These are phyloP conservation scores for Drosophila subquinaria DNA, from an alignment of 2,888 invertebrate genomes.

Conservation along the genomic window DNA sequence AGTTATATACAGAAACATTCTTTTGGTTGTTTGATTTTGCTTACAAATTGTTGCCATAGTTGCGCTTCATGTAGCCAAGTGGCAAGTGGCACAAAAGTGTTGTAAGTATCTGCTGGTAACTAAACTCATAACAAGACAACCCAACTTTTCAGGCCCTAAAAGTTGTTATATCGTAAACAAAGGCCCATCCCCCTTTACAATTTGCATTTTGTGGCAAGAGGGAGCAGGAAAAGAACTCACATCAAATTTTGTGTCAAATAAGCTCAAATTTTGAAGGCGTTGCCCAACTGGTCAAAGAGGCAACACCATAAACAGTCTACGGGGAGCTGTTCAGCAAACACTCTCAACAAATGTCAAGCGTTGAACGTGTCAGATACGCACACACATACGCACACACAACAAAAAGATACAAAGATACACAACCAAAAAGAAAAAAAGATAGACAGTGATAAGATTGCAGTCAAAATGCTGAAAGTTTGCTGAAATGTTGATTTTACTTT, in stretches of 20 bases:
- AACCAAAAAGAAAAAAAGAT: slow-evolving; percentile 20
- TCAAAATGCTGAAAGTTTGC: slow-evolving; percentile 25
- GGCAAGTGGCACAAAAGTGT: slow-evolving; percentile 70
- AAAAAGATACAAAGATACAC: slow-evolving; percentile 19
- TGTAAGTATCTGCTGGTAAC: slow-evolving; percentile 72
- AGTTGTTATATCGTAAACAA: slow-evolving; percentile 74
- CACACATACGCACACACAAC: slow-evolving; percentile 1
- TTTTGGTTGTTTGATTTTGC: slow-evolving; percentile 58
- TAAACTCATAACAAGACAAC: slow-evolving; percentile 71
- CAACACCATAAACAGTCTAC: slow-evolving; percentile 39
- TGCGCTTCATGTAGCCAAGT: slow-evolving; percentile 64
- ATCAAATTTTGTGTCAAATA: slow-evolving; percentile 76
- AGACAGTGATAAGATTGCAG: slow-evolving; percentile 44
- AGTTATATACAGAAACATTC: slow-evolving; percentile 36
- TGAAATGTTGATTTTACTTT: slow-evolving; percentile 21
- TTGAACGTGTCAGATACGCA: slow-evolving; percentile 38
- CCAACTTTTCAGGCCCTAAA: slow-evolving; percentile 28
- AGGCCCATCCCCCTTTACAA: slow-evolving; percentile 50
- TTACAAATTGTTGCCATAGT: slow-evolving; percentile 67
- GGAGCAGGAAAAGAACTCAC: slow-evolving; percentile 18
- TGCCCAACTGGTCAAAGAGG: slow-evolving; percentile 37
- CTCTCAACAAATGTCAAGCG: slow-evolving; percentile 62
- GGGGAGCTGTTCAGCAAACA: slow-evolving; percentile 61
- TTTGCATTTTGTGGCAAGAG: slow-evolving; percentile 68
- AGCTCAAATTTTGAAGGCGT: slow-evolving; percentile 66